phyloP scores from a whole-genome alignment of 2,113 vertebrate species.

The Xyrauchen texanus region DNA sequence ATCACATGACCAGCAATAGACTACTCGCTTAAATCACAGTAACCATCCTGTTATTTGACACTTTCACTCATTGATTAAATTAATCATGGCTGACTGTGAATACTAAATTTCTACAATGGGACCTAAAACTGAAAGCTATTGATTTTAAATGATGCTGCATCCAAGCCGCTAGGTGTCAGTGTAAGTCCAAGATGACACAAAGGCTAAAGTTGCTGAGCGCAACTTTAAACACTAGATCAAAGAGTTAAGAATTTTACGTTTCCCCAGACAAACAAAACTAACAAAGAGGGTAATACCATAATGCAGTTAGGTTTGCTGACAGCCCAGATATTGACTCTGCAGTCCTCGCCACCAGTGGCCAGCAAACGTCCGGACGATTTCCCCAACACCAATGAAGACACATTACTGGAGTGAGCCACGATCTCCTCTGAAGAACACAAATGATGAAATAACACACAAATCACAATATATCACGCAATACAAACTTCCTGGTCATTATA shows the following conservation, averaged over 20 bases:
- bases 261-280: not conserved
- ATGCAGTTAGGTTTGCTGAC: conserved; percentile 97
- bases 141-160: too few species aligned
- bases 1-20: too few species aligned
- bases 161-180: too few species aligned
- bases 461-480: too few species aligned
- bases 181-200: too few species aligned
- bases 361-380: conserved; percentile 89
- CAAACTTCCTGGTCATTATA: not conserved
- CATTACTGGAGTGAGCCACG: conserved; percentile 86
- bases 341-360: conserved; percentile 93
- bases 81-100: too few species aligned
- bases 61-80: too few species aligned
- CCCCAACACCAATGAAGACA: conserved; percentile 87
- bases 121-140: too few species aligned
- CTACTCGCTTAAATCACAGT: too few species aligned
- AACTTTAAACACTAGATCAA: not conserved
- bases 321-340: conserved; percentile 93
- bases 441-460: not conserved
- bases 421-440: conserved; percentile 82
- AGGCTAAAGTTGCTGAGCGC: too few species aligned
- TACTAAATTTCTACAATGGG: too few species aligned
- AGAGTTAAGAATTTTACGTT: not conserved
- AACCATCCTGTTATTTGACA: too few species aligned
- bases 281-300: conserved; percentile 78